phyloP scores from a whole-genome alignment of 1,140 invertebrate genomes.

The Lordiphosa stackelbergi region DNA sequence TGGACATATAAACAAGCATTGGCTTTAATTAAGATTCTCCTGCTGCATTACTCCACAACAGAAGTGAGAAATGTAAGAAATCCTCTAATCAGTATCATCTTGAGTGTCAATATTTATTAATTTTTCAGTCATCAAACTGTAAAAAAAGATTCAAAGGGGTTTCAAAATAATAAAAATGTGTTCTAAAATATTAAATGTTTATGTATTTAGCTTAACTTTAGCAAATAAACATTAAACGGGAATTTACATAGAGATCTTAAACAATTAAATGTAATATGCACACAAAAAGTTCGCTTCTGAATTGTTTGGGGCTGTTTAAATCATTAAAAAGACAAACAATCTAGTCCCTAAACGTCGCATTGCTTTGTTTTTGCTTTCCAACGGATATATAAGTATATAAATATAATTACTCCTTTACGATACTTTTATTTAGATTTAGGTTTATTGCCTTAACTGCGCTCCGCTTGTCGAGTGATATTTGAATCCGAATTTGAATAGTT shows the following conservation, averaged over 20 bases:
- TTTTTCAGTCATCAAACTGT: no score
- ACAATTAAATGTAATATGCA: conserved; percentile 49
- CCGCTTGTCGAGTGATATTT: conserved; percentile 58
- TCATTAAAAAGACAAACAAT: conserved; percentile 6
- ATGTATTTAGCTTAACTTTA: conserved; percentile 53
- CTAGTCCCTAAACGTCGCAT: background rate
- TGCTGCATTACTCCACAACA: no score
- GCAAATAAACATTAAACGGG: conserved; percentile 55
- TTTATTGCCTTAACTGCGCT: conserved; percentile 57
- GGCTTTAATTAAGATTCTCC: no score
- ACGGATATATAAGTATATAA: conserved; percentile 22
- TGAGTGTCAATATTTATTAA: no score
- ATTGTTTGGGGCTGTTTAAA: conserved; percentile 27
- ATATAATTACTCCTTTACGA: conserved; percentile 31
- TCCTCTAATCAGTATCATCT: no score
- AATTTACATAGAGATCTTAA: conserved; percentile 73
- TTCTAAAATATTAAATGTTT: conserved; percentile 45
- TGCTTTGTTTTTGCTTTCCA: conserved; percentile 9
- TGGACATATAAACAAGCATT: no score
- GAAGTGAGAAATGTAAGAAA: no score
- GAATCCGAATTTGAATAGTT: conserved; percentile 70
- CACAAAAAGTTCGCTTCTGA: conserved; percentile 22
- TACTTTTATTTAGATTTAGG: conserved; percentile 10
- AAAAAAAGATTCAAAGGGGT: no score
- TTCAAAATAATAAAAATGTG: no score